These are phyloP conservation scores for Drosophila maculinotata DNA, from an alignment of 2,888 invertebrate genomes.

Conservation along the genomic window DNA sequence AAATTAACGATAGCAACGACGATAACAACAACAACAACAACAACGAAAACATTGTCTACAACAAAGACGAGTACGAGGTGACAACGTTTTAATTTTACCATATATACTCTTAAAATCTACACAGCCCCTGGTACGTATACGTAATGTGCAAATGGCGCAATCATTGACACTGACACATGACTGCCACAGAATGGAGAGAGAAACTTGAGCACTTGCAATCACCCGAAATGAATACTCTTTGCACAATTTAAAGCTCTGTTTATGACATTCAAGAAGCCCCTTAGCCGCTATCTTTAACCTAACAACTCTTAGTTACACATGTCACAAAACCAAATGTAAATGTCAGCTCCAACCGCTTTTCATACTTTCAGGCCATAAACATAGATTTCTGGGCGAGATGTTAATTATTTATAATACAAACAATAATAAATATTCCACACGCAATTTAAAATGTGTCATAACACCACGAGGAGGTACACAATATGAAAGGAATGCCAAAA, in stretches of 20 bases:
- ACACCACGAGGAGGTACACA: not conserved
- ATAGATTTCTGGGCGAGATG: not conserved
- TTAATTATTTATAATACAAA: not conserved
- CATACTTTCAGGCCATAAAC: not conserved
- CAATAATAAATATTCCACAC: not conserved
- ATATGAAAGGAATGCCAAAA: not conserved
- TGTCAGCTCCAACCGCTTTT: not conserved
- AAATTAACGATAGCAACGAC: conserved; percentile 42
- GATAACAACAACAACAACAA: conserved; percentile 1
- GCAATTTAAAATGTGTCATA: not conserved
- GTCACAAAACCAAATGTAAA: not conserved
- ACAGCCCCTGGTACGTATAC: conserved; percentile 28
- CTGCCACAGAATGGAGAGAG: not conserved
- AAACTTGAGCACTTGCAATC: not conserved
- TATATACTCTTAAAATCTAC: conserved; percentile 21
- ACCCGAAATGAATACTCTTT: conserved; percentile 4
- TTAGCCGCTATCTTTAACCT: not conserved
- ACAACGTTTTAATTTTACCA: conserved; percentile 30
- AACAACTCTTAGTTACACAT: too few species aligned
- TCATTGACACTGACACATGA: conserved; percentile 26
- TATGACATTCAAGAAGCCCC: conserved; percentile 2
- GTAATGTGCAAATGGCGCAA: conserved; percentile 12
- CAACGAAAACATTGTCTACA: not conserved
- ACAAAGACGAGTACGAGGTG: not conserved
- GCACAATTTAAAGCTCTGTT: conserved; percentile 2